Evolutionary conservation across 2,888 invertebrate species (phyloP), one percentile per base, ranked within the genome.

Genomic region (Boloria selene): DNA sequence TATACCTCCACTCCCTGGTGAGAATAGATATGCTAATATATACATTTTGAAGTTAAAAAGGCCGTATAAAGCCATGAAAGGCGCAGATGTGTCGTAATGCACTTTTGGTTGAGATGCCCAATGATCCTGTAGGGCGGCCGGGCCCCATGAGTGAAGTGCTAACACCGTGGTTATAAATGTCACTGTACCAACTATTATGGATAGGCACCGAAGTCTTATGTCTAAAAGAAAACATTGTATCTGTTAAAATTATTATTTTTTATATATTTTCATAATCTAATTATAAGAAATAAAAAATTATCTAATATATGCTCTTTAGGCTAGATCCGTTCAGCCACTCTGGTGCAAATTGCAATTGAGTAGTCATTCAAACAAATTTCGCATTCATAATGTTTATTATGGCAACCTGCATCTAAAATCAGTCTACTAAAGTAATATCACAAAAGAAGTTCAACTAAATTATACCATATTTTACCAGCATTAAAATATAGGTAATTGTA

Each of bases 1-100:
- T 58, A 96, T 92, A 72, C 96, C 95, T 75, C 95, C 95, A 67
- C 94, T 94, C 31, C 96, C 95, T 0, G 98, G 98, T 0, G 98
- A 96, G 86, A 98, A 99, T 56, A 99, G 96, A 86, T 98, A 98
- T 16, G 98, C 97, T 95, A 98, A 96, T 7, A 97, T 96, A 86
- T 97, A 98, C 72, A 98, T 87, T 85, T 98, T 98, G 85, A 98
- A 97, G 92, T 99, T 99, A 63, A 98, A 93, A 53, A 98, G 93
- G 31, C 98, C 98, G 84, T 98, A 98, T 74, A 98, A 96, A 4
- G 98, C 96, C 96, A 99, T 98, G 88, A 99, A 99, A 73, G 98
- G 97, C 7, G 97, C 97, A 0, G 98, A 98, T 74, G 97, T 98
- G 77, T 95, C 95, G 85, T 98, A 98, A 81, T 96, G 96, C 49